Conservation (phyloP, 1,140 invertebrate genomes). For the Macrostomum lignano region DNA sequence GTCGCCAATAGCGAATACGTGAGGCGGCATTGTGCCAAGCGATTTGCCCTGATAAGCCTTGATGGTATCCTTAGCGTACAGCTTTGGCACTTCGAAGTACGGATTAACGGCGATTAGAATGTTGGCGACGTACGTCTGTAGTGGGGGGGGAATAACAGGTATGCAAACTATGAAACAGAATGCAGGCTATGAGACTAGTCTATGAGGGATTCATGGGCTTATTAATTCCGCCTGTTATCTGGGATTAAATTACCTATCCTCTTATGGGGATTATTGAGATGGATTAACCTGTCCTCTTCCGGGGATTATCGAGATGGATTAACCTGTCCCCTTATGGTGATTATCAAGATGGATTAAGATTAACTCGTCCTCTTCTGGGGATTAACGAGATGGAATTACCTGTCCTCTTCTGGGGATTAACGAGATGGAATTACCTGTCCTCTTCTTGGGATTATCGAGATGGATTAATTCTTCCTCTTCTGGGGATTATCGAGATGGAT, state of each 20-base stretch:
- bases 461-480: too few relatives aligned
- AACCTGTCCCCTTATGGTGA: too few relatives aligned
- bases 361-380: too few relatives aligned
- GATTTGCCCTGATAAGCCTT: constrained; percentile 80
- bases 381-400: too few relatives aligned
- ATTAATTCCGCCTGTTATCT: not conserved
- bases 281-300: not conserved
- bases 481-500: too few relatives aligned
- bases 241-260: not conserved
- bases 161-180: not conserved
- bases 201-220: too few relatives aligned
- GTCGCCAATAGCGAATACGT: constrained; percentile 92
- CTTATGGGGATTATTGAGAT: not conserved
- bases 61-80: constrained; percentile 43
- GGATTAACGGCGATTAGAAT: constrained; percentile 96
- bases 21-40: constrained; percentile 78
- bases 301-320: too few relatives aligned
- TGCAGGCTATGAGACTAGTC: too few relatives aligned
- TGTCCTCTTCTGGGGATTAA: too few relatives aligned
- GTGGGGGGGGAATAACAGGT: constrained; percentile 11
- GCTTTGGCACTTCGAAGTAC: constrained; percentile 90
- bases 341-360: too few relatives aligned
- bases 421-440: too few relatives aligned
- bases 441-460: too few relatives aligned
- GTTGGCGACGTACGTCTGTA: constrained; percentile 86